These are phyloP conservation scores for Cylindroiulus punctatus DNA, from an alignment of 2,888 invertebrate genomes.

Conservation along the genomic window DNA sequence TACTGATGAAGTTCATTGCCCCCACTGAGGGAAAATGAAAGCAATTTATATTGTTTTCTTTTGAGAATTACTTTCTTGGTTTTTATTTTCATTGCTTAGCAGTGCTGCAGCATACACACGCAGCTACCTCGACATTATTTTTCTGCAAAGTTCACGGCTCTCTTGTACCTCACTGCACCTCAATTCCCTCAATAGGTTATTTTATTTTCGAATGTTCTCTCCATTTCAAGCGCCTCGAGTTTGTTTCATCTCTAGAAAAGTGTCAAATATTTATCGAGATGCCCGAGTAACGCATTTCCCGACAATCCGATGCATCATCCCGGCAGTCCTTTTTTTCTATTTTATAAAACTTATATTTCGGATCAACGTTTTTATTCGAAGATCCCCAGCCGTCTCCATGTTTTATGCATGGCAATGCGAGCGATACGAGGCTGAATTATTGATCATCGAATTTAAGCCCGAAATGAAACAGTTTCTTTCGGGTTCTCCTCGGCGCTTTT, in stretches of 20 bases:
- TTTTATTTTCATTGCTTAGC: too few relatives aligned
- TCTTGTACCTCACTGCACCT: too few relatives aligned
- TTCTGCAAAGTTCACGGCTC: too few relatives aligned
- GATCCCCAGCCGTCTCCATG: neutral
- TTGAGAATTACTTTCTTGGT: too few relatives aligned
- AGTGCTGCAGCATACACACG: too few relatives aligned
- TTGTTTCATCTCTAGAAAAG: neutral
- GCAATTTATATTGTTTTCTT: too few relatives aligned
- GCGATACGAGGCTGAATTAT: conserved; percentile 29
- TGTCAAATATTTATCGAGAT: conserved; percentile 33
- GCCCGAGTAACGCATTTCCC: conserved; percentile 1
- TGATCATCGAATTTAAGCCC: conserved; percentile 39
- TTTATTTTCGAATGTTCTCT: too few relatives aligned
- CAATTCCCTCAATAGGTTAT: too few relatives aligned
- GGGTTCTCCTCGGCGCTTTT: neutral
- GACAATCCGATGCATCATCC: neutral
- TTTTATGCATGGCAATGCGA: conserved; percentile 36
- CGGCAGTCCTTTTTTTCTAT: neutral
- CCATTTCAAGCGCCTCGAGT: too few relatives aligned
- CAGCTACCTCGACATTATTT: too few relatives aligned
- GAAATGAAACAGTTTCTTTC: conserved; percentile 24
- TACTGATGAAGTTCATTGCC: too few relatives aligned
- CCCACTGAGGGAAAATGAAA: too few relatives aligned
- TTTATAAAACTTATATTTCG: conserved; percentile 11
- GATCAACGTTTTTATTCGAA: conserved; percentile 26